phyloP scores from a whole-genome alignment of 2,797 vertebrate species.

The Ciconia nigra region DNA sequence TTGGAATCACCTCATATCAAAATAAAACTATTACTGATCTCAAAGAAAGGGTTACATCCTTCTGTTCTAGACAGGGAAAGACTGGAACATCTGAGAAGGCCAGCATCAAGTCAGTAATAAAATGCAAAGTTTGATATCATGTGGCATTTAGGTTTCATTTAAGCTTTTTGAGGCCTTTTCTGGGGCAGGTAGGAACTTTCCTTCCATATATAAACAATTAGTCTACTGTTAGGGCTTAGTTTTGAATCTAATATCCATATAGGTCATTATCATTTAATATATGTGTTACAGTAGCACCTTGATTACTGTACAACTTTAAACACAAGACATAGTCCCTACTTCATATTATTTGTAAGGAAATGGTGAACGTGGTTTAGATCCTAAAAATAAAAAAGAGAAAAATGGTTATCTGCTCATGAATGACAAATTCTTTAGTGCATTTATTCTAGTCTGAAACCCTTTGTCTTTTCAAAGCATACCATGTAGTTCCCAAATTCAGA shows the following conservation, averaged over 20 bases:
- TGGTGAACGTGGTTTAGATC: not conserved
- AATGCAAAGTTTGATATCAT: not conserved
- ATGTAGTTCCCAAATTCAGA: not conserved
- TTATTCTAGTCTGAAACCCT: not conserved
- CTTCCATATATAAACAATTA: not conserved
- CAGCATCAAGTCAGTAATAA: not conserved
- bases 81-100: not conserved
- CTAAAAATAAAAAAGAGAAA: constrained; percentile 4
- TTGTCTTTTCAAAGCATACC: not conserved
- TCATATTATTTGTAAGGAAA: not conserved
- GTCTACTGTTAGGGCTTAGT: not conserved
- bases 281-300: constrained; percentile 39
- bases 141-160: not conserved
- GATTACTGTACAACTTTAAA: constrained; percentile 7
- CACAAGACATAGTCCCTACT: not conserved
- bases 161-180: not conserved
- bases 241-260: not conserved
- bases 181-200: not conserved
- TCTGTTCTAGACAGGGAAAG: not conserved
- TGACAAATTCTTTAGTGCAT: not conserved
- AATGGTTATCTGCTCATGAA: not conserved
- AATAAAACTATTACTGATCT: not conserved
- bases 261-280: not conserved
- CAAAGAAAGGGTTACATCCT: not conserved
- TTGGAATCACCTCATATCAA: not conserved